Base-by-base conservation (phyloP, 2,797 vertebrate species). In the Hydrolagus colliei region DNA sequence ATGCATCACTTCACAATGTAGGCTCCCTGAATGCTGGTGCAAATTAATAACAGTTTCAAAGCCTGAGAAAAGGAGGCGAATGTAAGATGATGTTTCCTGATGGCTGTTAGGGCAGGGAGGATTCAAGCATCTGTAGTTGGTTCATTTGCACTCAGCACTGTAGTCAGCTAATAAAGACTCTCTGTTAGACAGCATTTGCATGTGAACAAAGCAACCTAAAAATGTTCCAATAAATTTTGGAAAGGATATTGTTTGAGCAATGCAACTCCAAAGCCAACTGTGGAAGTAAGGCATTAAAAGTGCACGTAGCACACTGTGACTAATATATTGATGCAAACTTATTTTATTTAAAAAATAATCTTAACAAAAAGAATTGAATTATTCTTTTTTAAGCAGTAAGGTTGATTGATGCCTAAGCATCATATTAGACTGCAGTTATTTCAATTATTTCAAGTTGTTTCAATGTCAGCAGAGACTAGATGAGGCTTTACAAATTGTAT, bases 1-100 rank as follows among this genome's bases (percentile, higher is more conserved):
- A 89, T 90, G 89, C 92, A 90, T 92, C 90, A 90, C 87, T 89
- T 89, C 89, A 89, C 89, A 86, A 89, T 87, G 16, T 12, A 52
- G 7, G 88, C 87, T 91, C 85, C 86, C 88, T 90, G 86, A 89
- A 91, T 89, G 87, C 87, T 88, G 86, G 89, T 88, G 87, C 87
- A 90, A 72, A 87, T 89, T 91, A 89, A 91, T 88, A 86, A 87
- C 88, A 86, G 88, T 87, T 87, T 87, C 90, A 88, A 86, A 87
- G 87, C 89, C 87, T 89, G 87, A 89, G 91, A 92, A 92, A 89
- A 12, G 77, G 85, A 88, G 88, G 82, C 86, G 86, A 86, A 90
- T 88, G 79, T 18, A 90, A 88, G 75, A 88, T 86, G 87, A 88
- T 87, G 78, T 86, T 90, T 92, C 91, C 91, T 88, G 88, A 89